Evolutionary conservation across 2,888 invertebrate species (phyloP), one percentile per base, ranked within the genome.

Genomic region (Plagodis dolabraria): DNA sequence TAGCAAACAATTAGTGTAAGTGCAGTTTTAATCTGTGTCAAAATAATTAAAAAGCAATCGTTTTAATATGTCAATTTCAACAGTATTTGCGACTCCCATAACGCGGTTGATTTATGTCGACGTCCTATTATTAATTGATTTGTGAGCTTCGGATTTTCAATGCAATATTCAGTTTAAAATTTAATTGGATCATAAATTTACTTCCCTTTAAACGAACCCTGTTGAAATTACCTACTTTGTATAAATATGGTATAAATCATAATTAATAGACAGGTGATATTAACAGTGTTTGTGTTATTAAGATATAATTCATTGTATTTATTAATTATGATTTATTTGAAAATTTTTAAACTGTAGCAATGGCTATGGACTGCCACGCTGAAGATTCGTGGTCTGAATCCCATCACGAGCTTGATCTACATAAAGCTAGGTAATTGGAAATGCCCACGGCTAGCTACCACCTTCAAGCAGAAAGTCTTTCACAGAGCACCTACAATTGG

Each of bases 131-230:
- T 73, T 79, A 76, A 77, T 79, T 77, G 76, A 79, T 76, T 75
- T 72, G 63, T 61, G 63, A 63, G 61, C 57, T 50, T 52, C 53
- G 67, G 63, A 61, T 75, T 72, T 74, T 56, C 70, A 65, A 68
- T 67, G 72, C 72, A 73, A 73, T 72, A 72, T 74, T 65, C 63
- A 61, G 71, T 74, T 75, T 64, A 68, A 74, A 74, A 67, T 76
- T 69, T 79, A 79, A 79, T 79, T 79, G 75, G 73, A 64, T 63
- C 65, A 76, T 79, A 74, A 77, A 76, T 75, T 73, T 47, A 57
- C 45, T 57, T 52, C 10, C 33, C 33, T 40, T 11, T 47, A 45
- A 35, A 46, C 22, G 47, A 9, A 10, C 12, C 5, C 40, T 50
- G 48, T 44, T 47, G 33, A 35, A 35, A 33, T 48, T 51, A n/a